These are phyloP conservation scores for Drosophila micromelanica DNA, from an alignment of 1,140 invertebrate species.

Conservation along the genomic window DNA sequence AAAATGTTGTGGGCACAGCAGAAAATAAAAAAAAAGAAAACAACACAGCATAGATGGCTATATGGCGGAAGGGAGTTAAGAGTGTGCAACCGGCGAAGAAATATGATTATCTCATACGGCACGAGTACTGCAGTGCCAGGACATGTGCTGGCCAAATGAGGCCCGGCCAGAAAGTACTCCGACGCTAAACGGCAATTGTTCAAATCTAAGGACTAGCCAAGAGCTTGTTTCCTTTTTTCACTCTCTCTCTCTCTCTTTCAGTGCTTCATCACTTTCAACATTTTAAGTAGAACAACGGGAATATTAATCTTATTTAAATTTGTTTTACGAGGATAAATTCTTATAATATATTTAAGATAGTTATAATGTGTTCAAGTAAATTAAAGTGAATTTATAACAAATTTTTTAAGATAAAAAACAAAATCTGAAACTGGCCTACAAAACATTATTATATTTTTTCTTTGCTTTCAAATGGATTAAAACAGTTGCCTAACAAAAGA, in stretches of 20 bases:
- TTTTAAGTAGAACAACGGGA: neutral
- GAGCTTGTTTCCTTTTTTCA: neutral
- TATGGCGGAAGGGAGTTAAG: slow-evolving; percentile 3
- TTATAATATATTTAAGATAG: no score
- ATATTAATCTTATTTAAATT: slow-evolving; percentile 4
- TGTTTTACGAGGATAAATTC: neutral
- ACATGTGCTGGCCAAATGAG: slow-evolving; percentile 26
- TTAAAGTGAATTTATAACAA: no score
- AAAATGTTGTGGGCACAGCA: slow-evolving; percentile 32
- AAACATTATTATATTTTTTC: no score
- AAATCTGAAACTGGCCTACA: no score
- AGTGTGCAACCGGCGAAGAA: slow-evolving; percentile 11
- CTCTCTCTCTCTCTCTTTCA: neutral
- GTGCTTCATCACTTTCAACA: slow-evolving; percentile 5
- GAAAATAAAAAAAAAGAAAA: slow-evolving; percentile 7
- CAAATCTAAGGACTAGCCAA: slow-evolving; percentile 1
- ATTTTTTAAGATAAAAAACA: no score
- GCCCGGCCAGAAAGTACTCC: slow-evolving; percentile 12
- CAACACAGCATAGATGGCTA: neutral
- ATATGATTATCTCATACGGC: slow-evolving; percentile 27
- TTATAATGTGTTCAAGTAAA: no score
- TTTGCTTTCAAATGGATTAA: no score
- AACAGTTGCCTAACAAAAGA: no score
- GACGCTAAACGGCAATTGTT: slow-evolving; percentile 23
- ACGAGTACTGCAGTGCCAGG: slow-evolving; percentile 22